These are phyloP conservation scores for Ceyx melanurus DNA, from an alignment of 2,113 vertebrate species.

Conservation along the genomic window DNA sequence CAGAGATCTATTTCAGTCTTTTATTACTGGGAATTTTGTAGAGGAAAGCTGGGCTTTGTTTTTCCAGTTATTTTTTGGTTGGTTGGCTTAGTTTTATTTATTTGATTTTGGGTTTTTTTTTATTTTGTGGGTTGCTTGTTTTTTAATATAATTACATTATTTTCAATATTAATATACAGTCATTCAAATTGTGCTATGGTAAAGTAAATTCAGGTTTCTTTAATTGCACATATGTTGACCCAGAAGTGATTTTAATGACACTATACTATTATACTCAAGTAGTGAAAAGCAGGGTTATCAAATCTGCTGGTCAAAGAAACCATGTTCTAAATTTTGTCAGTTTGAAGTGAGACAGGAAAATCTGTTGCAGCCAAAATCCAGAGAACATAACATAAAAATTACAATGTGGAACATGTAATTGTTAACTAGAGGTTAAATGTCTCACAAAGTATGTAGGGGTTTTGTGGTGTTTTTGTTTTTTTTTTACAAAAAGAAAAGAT, in stretches of 20 bases:
- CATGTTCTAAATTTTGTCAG: neutral
- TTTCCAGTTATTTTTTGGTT: neutral
- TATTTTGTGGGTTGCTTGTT: neutral
- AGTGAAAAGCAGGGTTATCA: neutral
- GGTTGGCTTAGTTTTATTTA: neutral
- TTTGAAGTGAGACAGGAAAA: neutral
- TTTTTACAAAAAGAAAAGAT: neutral
- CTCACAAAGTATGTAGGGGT: neutral
- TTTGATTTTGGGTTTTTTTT: no score
- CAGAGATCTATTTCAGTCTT: neutral
- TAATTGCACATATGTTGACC: neutral
- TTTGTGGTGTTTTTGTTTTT: neutral
- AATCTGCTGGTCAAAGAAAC: neutral
- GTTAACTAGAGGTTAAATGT: neutral
- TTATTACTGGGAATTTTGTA: neutral
- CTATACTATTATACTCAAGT: neutral
- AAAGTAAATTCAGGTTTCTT: neutral
- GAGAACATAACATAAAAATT: neutral
- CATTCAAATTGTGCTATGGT: neutral
- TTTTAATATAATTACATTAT: neutral
- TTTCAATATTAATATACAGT: neutral
- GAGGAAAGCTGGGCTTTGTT: neutral
- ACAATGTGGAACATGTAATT: neutral
- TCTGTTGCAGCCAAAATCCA: neutral
- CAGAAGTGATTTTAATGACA: neutral